Base-by-base conservation (phyloP, 2,113 vertebrate species). In the Anoura caudifer region DNA sequence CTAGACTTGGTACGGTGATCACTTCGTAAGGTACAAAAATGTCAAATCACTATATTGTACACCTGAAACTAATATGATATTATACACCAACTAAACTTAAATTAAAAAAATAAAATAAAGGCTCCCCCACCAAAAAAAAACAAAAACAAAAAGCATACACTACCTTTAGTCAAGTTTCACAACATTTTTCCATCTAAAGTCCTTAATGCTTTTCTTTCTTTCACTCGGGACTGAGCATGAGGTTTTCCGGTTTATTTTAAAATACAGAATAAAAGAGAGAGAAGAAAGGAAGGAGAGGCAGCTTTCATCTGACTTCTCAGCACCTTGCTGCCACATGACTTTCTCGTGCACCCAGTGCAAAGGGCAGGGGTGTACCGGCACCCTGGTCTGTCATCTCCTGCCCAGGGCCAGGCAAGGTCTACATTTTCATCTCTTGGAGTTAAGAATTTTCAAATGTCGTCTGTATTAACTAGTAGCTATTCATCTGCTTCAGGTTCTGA, bases 211-310 rank as follows among this genome's bases (percentile, higher is more conserved):
- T 92, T 84, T 45, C 33, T 96, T 90, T 61, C 93, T 82, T 96
- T 95, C 52, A 89, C 73, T 91, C 50, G 93, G 91, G 80, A 90
- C 92, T 84, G 76, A 76, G 11, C 43, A 45, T 94, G 96, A 98
- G 96, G 95, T 96, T 96, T 96, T 95, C 86, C 81, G 97, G 86
- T 96, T 95, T 89, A 87, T 80, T 88, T 89, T 88, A 90, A 95
- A 94, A 96, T 59, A 91, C 70, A 82, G 59, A 85, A 50, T 69
- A 33, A 94, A 47, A 75, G 15, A 89, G 45, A 70, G 20, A 69
- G 26, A 73, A 67, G 43, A 73, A 61, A 90, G n/a, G 15, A 45
- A 77, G 56, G 10, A 67, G 73, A 91, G 50, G 63, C 79, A 67
- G 82, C 20, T 80, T 41, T 89, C 52, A 63, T 38, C 24, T 81